phyloP scores from a whole-genome alignment of 1,140 invertebrate genomes.

The Helicoverpa armigera region DNA sequence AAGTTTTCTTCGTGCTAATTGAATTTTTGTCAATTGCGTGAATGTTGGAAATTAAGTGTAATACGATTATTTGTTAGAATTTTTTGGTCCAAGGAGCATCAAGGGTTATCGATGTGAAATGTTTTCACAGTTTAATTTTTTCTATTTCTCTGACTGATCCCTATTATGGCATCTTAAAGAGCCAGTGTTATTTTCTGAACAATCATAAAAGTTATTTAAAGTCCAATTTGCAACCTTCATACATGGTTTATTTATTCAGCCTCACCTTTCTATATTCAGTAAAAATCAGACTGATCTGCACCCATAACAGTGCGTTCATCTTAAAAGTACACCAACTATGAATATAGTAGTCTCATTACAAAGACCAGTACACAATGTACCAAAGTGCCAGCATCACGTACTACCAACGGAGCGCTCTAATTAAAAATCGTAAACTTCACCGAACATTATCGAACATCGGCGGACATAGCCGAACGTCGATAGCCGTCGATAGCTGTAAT shows the following conservation, averaged over 20 bases:
- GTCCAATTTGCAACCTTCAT: no score
- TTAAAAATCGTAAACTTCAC: slow-evolving; percentile 75
- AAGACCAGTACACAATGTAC: slow-evolving; percentile 49
- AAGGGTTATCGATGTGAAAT: no score
- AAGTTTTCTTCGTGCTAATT: slow-evolving; percentile 1
- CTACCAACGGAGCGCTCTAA: slow-evolving; percentile 65
- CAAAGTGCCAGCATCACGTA: slow-evolving; percentile 60
- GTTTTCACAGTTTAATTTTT: no score
- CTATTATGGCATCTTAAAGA: no score
- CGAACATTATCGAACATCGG: background rate
- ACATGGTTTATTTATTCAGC: no score
- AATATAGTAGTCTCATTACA: slow-evolving; percentile 29
- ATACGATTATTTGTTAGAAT: background rate
- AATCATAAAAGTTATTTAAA: no score
- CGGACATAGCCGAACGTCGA: slow-evolving; percentile 16
- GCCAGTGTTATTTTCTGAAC: no score
- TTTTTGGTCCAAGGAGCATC: no score
- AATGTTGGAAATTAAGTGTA: no score
- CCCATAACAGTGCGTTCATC: background rate
- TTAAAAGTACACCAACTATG: slow-evolving; percentile 5
- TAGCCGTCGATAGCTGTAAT: slow-evolving; percentile 46
- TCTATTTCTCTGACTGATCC: no score
- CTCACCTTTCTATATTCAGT: no score
- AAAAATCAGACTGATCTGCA: no score
- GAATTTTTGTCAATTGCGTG: background rate